Evolutionary conservation across 2,797 vertebrate genomes (phyloP), one percentile per base, ranked within the genome.

Genomic region (Microctenopoma steveboyesi): DNA sequence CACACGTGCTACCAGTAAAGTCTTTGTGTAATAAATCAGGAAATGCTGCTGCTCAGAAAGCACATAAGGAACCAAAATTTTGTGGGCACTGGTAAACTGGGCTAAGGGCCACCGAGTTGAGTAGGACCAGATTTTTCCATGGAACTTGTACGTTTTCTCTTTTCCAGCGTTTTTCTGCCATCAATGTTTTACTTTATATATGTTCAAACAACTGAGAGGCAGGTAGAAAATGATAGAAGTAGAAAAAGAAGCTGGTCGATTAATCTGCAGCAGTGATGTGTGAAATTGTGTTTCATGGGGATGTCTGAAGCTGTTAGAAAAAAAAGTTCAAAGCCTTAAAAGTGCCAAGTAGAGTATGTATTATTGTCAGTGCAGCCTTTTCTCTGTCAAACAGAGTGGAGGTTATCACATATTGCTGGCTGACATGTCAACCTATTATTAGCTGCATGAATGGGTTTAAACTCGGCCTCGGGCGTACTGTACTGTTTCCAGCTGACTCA

Each of bases 71-170:
- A 79, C 66, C 65, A 63, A 64, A 30, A 33, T 45, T 79, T 72
- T 81, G 86, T 74, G 87, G 89, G 76, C 69, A 68, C 37, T 59
- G 65, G 67, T 78, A 16, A 81, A 75, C 72, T 69, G 55, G 83
- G 88, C 74, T 4, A 54, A n/a, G 14, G 28, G 66, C 88, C 84
- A 78, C 72, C 2, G 58, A 69, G 70, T 64, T 87, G 68, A 85
- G 85, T 65, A 75, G 71, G 46, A 87, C 52, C 85, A 87, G 56
- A n/a, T 82, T 90, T 90, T 90, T 90, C 89, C 88, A 88, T 79
- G 79, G 84, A 86, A 77, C 51, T 70, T 55, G 45, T 80, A 68
- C 5, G 16, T 68, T 73, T 72, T 28, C 60, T 51, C 48, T 62
- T 65, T 69, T 63, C 48, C 72, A 27, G 30, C 64, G 28, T 60